phyloP scores from a whole-genome alignment of 2,888 invertebrate species.

The Chironomus tentans region DNA sequence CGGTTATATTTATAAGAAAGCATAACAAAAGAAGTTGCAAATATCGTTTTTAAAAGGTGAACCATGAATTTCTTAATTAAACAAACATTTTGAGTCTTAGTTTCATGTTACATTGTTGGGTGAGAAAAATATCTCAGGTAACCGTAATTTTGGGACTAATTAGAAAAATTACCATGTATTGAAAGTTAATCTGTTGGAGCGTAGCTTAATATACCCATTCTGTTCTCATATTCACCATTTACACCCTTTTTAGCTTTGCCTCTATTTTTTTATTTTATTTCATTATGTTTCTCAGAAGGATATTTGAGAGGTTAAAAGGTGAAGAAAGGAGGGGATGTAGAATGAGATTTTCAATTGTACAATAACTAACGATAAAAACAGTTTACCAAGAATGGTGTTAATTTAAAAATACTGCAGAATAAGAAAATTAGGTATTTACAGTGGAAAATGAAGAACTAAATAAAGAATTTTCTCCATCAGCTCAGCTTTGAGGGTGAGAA shows the following conservation, averaged over 20 bases:
- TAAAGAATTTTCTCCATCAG: too few relatives aligned
- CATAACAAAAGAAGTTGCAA: not conserved
- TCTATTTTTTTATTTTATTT: not conserved
- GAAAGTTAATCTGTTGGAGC: not conserved
- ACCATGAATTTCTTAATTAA: not conserved
- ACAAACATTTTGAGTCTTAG: not conserved
- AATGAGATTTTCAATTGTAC: too few relatives aligned
- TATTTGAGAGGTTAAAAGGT: too few relatives aligned
- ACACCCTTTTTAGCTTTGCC: not conserved
- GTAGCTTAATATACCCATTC: not conserved
- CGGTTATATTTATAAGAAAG: not conserved
- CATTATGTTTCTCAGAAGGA: too few relatives aligned
- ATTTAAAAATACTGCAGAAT: too few relatives aligned
- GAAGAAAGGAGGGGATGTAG: too few relatives aligned
- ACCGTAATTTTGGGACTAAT: not conserved
- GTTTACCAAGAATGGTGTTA: too few relatives aligned
- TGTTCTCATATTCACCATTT: not conserved
- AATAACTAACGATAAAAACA: too few relatives aligned
- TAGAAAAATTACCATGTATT: constrained; percentile 4
- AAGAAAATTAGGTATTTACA: too few relatives aligned
- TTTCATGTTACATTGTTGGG: not conserved
- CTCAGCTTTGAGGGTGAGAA: too few relatives aligned
- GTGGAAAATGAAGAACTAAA: too few relatives aligned
- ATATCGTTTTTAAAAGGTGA: not conserved
- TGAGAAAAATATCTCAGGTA: not conserved